Evolutionary conservation across 2,888 invertebrate species (phyloP).

Genomic region (Agrochola circellaris): DNA sequence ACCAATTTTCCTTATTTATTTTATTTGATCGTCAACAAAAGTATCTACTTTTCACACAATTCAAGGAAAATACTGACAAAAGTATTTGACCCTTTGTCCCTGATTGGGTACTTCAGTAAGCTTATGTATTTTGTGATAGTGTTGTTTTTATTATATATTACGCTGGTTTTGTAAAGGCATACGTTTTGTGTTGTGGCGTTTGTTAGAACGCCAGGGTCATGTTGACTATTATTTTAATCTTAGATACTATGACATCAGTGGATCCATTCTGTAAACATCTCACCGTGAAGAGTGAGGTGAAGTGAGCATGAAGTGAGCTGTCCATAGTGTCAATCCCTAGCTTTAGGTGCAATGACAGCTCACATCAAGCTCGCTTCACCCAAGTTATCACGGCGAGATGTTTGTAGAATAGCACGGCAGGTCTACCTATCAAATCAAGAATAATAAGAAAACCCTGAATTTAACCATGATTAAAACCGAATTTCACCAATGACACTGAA

Average conservation of each 20-base stretch:
- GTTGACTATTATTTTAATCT: not conserved
- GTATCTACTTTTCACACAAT: conserved; percentile 26
- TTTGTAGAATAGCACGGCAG: too few relatives aligned
- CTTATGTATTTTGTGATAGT: conserved; percentile 5
- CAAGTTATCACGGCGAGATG: too few relatives aligned
- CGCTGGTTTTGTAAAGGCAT: not conserved
- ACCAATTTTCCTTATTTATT: conserved; percentile 3
- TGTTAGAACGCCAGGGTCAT: not conserved
- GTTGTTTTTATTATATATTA: not conserved
- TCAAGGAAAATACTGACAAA: conserved; percentile 13
- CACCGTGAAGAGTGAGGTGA: too few relatives aligned
- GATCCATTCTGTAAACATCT: too few relatives aligned
- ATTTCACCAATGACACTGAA: too few relatives aligned
- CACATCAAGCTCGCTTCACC: too few relatives aligned
- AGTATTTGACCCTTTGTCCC: not conserved
- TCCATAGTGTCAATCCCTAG: too few relatives aligned
- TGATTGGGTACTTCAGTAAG: not conserved
- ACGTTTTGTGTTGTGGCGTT: not conserved
- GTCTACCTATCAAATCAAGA: not conserved
- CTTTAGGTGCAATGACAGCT: too few relatives aligned
- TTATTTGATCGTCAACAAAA: conserved; percentile 5
- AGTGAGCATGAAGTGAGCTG: too few relatives aligned
- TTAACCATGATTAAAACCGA: not conserved
- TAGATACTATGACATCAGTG: too few relatives aligned
- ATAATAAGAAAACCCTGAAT: not conserved